phyloP scores from a whole-genome alignment of 2,797 vertebrate species.

The Bucorvus abyssinicus region DNA sequence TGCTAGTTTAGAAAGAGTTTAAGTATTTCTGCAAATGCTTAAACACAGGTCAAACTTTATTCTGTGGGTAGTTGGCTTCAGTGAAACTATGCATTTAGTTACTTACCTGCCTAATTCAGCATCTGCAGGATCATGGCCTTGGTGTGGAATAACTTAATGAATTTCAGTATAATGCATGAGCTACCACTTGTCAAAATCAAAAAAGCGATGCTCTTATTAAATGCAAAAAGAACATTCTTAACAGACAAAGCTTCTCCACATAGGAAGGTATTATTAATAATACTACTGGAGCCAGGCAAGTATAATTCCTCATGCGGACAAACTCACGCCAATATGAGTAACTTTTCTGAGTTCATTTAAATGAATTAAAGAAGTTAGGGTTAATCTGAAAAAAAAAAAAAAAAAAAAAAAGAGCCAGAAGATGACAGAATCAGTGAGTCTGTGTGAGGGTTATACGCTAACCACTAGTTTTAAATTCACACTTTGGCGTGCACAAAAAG shows the following conservation, averaged over 20 bases:
- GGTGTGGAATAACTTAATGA: neutral
- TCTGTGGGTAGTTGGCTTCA: neutral
- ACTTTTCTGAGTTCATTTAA: neutral
- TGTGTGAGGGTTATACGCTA: neutral
- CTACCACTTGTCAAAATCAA: conserved; percentile 15
- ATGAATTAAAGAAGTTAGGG: neutral
- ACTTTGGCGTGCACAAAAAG: conserved; percentile 51
- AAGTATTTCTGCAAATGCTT: neutral
- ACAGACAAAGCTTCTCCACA: neutral
- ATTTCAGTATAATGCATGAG: neutral
- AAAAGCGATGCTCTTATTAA: neutral
- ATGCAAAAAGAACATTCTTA: conserved; percentile 13
- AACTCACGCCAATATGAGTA: neutral
- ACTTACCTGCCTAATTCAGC: neutral
- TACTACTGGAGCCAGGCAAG: neutral
- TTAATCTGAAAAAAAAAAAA: neutral
- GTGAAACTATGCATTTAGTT: neutral
- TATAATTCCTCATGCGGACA: neutral
- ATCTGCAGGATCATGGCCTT: neutral
- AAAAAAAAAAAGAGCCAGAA: neutral
- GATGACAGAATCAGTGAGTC: neutral
- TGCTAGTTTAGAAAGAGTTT: neutral
- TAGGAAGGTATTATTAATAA: neutral
- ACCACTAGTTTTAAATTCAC: conserved; percentile 39
- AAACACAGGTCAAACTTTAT: neutral